Evolutionary conservation across 2,888 invertebrate species (phyloP), one percentile per base, ranked within the genome.

Genomic region (Metacarcinus magister): DNA sequence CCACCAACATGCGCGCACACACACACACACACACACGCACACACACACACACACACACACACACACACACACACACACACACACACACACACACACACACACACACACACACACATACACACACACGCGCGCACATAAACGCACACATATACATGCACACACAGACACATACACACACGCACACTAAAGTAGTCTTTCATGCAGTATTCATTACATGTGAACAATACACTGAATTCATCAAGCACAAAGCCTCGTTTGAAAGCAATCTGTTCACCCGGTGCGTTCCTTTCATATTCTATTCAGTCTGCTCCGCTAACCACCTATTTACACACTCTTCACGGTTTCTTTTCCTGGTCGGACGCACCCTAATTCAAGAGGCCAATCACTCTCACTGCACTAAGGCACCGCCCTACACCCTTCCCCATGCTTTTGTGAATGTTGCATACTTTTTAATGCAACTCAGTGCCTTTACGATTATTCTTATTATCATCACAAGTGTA

Each of bases 21-120:
- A 39, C 39, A 32, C 89, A 89, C 89, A 89, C 89, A 67, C 67
- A 67, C 67, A 67, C 67, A 67, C 67, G 19, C 67, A 92, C 92
- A 46, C 48, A 92, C 46, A 92, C 92, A n/a, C n/a, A n/a, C n/a
- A n/a, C n/a, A n/a, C n/a, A n/a, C n/a, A n/a, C n/a, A n/a, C n/a
- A n/a, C n/a, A n/a, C n/a, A n/a, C n/a, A n/a, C n/a, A n/a, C n/a
- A n/a, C n/a, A n/a, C n/a, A n/a, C n/a, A n/a, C n/a, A n/a, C n/a
- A n/a, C n/a, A 48, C 48, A 48, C 48, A 48, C 48, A 48, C 48
- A 48, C 48, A 48, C 5, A 13, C 43, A 43, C 91, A 91, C 13
- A 91, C 43, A 91, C 92, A 92, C 92, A 23, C 32, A 46, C 28
- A 92, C 46, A 16, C 46, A 4, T 13, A 54, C 92, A 92, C 92